phyloP scores from a whole-genome alignment of 2,888 invertebrate species.

The Teinopalpus imperialis region DNA sequence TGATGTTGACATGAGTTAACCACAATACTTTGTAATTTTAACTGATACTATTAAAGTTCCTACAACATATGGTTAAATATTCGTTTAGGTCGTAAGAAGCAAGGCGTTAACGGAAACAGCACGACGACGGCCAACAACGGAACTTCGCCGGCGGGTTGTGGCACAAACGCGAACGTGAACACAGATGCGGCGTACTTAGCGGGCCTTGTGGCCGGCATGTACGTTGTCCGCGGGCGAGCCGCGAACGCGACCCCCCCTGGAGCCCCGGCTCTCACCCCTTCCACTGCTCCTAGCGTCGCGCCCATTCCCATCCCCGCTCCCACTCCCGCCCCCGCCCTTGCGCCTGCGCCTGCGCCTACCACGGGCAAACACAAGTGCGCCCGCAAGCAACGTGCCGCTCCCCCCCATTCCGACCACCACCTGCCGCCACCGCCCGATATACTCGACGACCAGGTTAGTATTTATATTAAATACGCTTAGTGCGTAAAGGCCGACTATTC shows the following conservation, averaged over 20 bases:
- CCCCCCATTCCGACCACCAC: constrained; percentile 71
- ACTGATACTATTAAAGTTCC: too few species aligned
- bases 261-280: constrained; percentile 63
- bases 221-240: constrained; percentile 31
- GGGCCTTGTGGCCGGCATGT: constrained; percentile 25
- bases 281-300: constrained; percentile 55
- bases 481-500: too few species aligned
- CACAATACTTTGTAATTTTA: too few species aligned
- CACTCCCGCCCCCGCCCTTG: constrained; percentile 33
- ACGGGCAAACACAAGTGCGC: constrained; percentile 66
- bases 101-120: constrained; percentile 43
- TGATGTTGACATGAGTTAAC: too few species aligned
- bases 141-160: constrained; percentile 42
- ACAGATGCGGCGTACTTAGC: constrained; percentile 40
- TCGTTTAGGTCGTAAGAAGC: constrained; percentile 41
- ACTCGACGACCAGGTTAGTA: constrained; percentile 61
- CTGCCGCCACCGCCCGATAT: constrained; percentile 76
- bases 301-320: constrained; percentile 54
- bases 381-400: constrained; percentile 64
- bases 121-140: constrained; percentile 31
- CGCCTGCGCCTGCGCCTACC: constrained; percentile 38
- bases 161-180: constrained; percentile 38
- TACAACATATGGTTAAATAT: too few species aligned
- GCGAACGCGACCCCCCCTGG: constrained; percentile 39
- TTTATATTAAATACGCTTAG: background rate